phyloP scores from a whole-genome alignment of 2,113 vertebrate genomes.

The Lycocorax pyrrhopterus region DNA sequence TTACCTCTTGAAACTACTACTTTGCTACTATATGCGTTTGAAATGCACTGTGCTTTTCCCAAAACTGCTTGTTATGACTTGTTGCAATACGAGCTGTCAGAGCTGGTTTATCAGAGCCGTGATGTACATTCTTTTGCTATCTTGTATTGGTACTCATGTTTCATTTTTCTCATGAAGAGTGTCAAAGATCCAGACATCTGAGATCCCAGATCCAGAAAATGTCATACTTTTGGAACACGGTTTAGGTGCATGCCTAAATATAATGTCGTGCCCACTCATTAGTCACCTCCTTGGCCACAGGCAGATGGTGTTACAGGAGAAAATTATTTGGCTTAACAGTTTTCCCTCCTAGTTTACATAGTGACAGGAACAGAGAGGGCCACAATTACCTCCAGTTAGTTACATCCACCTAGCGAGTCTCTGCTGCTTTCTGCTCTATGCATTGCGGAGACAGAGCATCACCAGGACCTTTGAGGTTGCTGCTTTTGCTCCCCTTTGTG shows the following conservation, averaged over 20 bases:
- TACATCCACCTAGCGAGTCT: neutral
- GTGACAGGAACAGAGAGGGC: neutral
- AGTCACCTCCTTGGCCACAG: neutral
- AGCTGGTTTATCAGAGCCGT: neutral
- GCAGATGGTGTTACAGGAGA: neutral
- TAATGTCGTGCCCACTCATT: neutral
- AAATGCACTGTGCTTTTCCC: neutral
- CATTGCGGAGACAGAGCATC: neutral
- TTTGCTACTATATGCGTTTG: neutral
- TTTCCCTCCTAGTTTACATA: neutral
- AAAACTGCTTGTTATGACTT: neutral
- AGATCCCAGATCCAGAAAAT: neutral
- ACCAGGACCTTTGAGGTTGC: neutral
- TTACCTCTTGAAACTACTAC: neutral
- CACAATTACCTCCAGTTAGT: neutral
- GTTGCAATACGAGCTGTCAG: neutral
- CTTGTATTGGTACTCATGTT: neutral
- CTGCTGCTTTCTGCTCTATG: neutral
- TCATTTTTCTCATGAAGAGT: neutral
- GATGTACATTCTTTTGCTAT: neutral
- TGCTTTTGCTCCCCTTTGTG: neutral
- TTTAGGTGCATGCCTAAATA: neutral
- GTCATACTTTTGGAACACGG: accelerated
- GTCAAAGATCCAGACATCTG: neutral
- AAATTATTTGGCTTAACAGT: neutral